A percentile compares a stretch with the other conserved stretches of the same genome.
These are phyloP conservation scores for Labroides dimidiatus DNA, from an alignment of 2,797 vertebrate genomes.

Conservation along the genomic window DNA sequence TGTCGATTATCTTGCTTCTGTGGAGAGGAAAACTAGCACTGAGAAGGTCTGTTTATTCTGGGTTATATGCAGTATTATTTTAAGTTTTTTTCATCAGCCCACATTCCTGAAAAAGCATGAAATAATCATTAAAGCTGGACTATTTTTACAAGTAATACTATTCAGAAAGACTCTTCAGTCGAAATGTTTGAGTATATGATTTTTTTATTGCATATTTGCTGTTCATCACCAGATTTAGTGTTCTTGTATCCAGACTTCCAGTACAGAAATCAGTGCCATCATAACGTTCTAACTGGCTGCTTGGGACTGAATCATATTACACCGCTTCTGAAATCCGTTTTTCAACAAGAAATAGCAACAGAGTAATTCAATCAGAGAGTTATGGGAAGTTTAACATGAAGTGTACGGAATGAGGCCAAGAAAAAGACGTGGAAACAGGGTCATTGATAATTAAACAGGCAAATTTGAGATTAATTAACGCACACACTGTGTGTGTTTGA, in stretches of 20 bases:
- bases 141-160: not conserved
- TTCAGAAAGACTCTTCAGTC: constrained; percentile 5
- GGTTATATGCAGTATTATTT: constrained; percentile 16
- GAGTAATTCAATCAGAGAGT: constrained; percentile 61
- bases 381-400: constrained; percentile 65
- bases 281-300: constrained; percentile 37
- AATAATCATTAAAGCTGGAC: constrained; percentile 2
- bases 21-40: not conserved
- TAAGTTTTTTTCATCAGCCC: not conserved
- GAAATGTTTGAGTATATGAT: not conserved
- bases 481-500: constrained; percentile 70
- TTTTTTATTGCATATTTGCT: constrained; percentile 5
- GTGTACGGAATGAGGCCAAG: constrained; percentile 39
- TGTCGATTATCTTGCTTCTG: not conserved
- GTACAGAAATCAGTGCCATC: constrained; percentile 13
- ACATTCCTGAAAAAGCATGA: not conserved
- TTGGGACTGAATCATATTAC: constrained; percentile 51
- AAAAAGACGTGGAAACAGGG: constrained; percentile 64
- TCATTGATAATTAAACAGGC: constrained; percentile 77
- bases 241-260: constrained; percentile 2
- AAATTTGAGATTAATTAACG: constrained; percentile 80
- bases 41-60: constrained; percentile 24
- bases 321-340: constrained; percentile 59
- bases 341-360: constrained; percentile 62
- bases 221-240: constrained; percentile 8